Conservation (phyloP, 2,888 invertebrate genomes). For the Sphaeridia pumilis region DNA sequence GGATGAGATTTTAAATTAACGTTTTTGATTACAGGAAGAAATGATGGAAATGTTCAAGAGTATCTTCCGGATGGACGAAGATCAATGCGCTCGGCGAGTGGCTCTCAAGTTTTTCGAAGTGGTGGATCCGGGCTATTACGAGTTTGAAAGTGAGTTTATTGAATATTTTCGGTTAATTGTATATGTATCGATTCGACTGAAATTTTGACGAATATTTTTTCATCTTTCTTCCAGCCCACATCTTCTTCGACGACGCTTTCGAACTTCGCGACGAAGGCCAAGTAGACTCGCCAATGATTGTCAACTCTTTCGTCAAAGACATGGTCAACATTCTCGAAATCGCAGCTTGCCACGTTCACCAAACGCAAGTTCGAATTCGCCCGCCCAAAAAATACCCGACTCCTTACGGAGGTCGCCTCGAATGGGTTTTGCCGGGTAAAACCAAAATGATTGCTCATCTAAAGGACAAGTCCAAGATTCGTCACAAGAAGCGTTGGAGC, state of each 20-base stretch:
- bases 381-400: conserved; percentile 87
- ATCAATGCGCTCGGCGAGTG: conserved; percentile 74
- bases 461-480: conserved; percentile 92
- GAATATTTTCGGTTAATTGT: too few relatives aligned
- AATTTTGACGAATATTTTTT: too few relatives aligned
- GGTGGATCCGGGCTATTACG: conserved; percentile 68
- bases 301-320: conserved; percentile 89
- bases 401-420: conserved; percentile 91
- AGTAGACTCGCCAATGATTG: conserved; percentile 68
- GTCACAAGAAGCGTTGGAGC: conserved; percentile 98
- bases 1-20: too few relatives aligned
- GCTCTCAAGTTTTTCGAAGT: conserved; percentile 72
- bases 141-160: conserved; percentile 50
- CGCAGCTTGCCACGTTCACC: conserved; percentile 90
- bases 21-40: conserved; percentile 54
- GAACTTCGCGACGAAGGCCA: conserved; percentile 86
- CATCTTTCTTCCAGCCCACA: conserved; percentile 62
- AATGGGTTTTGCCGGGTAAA: conserved; percentile 93
- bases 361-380: conserved; percentile 77
- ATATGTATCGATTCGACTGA: too few relatives aligned
- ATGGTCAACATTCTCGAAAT: conserved; percentile 84
- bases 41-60: conserved; percentile 87
- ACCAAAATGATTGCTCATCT: conserved; percentile 94
- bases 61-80: conserved; percentile 74
- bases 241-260: conserved; percentile 96